These are phyloP conservation scores for Miniopterus natalensis DNA, from an alignment of 2,113 vertebrate species.

Conservation along the genomic window DNA sequence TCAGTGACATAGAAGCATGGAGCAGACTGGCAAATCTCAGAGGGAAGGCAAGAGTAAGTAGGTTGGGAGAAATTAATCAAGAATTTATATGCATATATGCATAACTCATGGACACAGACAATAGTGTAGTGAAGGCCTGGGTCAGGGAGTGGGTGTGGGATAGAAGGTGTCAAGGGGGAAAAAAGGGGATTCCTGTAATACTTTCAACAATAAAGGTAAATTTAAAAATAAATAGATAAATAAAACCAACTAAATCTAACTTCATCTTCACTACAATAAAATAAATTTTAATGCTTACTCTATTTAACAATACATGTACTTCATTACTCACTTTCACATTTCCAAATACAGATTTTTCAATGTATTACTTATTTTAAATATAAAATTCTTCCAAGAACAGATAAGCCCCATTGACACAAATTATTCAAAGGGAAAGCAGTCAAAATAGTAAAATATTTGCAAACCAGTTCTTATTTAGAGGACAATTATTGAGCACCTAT, in stretches of 20 bases:
- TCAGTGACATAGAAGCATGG: too few relatives aligned
- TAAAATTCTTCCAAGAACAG: not conserved
- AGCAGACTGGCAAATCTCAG: too few relatives aligned
- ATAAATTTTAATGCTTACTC: not conserved
- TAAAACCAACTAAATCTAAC: not conserved
- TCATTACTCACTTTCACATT: not conserved
- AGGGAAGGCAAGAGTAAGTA: too few relatives aligned
- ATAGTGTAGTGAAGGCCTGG: too few relatives aligned
- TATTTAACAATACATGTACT: not conserved
- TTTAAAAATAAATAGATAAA: too few relatives aligned
- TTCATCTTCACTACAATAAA: not conserved
- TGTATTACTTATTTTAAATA: not conserved
- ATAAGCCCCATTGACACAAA: not conserved
- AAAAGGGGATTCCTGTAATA: too few relatives aligned
- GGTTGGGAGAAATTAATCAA: too few relatives aligned
- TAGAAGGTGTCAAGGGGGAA: too few relatives aligned
- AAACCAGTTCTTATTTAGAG: not conserved
- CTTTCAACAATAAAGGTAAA: too few relatives aligned
- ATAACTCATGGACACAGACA: too few relatives aligned
- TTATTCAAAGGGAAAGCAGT: not conserved
- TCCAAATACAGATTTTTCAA: not conserved
- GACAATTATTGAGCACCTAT: not conserved
- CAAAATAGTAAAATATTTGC: constrained; percentile 51
- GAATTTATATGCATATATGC: too few relatives aligned
- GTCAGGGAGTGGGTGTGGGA: too few relatives aligned